Percentiles rank a stretch among this genome's conserved stretches.
Evolutionary conservation across 2,113 vertebrate species (phyloP).

Genomic region (Atrichornis clamosus): DNA sequence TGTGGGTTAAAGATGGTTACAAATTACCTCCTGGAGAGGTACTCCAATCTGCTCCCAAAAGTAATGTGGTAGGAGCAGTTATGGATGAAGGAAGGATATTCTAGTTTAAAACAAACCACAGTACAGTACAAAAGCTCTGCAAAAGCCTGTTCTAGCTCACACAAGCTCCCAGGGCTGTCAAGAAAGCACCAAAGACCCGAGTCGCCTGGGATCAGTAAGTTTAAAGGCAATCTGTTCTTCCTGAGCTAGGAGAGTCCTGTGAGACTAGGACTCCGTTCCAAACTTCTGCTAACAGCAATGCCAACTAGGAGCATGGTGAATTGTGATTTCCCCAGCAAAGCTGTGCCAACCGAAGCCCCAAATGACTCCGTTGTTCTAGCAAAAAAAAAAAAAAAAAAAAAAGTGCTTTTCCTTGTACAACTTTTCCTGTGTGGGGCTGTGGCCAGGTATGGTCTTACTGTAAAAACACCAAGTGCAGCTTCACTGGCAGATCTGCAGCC

Average conservation of each 20-base stretch:
- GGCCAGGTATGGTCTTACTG: neutral
- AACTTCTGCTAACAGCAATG: slow-evolving; percentile 45
- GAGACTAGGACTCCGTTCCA: slow-evolving; percentile 24
- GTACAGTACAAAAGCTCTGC: neutral
- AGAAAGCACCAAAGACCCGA: slow-evolving; percentile 46
- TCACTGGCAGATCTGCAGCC: neutral
- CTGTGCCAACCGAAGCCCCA: slow-evolving; percentile 29
- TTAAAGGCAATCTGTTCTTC: slow-evolving; percentile 65
- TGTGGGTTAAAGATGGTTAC: neutral
- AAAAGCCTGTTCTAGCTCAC: slow-evolving; percentile 23
- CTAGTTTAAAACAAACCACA: neutral
- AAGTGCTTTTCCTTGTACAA: neutral
- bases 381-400: neutral
- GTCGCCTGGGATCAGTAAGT: slow-evolving; percentile 32
- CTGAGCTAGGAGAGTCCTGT: slow-evolving; percentile 34
- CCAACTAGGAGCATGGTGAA: slow-evolving; percentile 38
- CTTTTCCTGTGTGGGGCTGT: neutral
- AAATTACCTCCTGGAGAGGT: neutral
- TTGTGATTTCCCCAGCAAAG: slow-evolving; percentile 27
- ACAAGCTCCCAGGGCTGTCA: slow-evolving; percentile 35
- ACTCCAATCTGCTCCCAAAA: neutral
- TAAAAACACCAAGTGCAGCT: neutral
- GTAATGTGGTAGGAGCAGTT: neutral
- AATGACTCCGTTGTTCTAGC: neutral
- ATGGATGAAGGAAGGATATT: neutral